These are phyloP conservation scores for Lucifuga dentata DNA, from an alignment of 2,113 vertebrate genomes.

Conservation along the genomic window DNA sequence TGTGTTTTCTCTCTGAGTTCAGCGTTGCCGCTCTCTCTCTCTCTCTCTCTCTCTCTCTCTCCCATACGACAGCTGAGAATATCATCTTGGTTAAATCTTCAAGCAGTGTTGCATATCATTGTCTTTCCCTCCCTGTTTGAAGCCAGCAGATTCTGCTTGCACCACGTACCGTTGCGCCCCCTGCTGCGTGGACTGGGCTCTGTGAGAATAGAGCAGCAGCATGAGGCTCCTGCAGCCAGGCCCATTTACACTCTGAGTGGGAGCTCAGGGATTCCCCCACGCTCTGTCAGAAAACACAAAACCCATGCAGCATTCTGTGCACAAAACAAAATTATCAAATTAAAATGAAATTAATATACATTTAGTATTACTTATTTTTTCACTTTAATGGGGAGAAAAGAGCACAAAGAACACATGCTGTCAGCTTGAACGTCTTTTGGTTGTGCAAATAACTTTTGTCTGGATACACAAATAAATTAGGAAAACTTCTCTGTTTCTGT, in stretches of 20 bases:
- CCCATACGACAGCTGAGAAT: conserved; percentile 25
- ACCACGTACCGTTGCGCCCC: conserved; percentile 61
- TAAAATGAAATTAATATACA: too few species aligned
- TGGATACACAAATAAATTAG: too few species aligned
- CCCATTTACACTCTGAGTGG: conserved; percentile 57
- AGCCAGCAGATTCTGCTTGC: conserved; percentile 18
- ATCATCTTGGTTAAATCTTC: conserved; percentile 19
- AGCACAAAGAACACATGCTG: neutral
- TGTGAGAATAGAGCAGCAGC: conserved; percentile 18
- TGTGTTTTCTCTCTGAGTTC: neutral
- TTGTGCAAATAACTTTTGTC: neutral
- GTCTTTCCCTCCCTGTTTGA: conserved; percentile 26
- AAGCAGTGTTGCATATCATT: conserved; percentile 37
- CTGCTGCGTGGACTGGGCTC: conserved; percentile 65
- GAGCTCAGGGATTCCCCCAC: conserved; percentile 41
- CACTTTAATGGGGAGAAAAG: neutral
- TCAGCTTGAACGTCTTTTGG: too few species aligned
- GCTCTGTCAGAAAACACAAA: conserved; percentile 33
- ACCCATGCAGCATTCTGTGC: conserved; percentile 2
- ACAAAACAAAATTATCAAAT: too few species aligned
- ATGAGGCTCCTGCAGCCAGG: conserved; percentile 29
- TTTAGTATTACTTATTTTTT: neutral
- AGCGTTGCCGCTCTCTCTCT: neutral
- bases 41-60: conserved; percentile 5
- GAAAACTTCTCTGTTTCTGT: too few species aligned